Evolutionary conservation across 2,888 invertebrate species (phyloP).

Genomic region (Beris chalybata): DNA sequence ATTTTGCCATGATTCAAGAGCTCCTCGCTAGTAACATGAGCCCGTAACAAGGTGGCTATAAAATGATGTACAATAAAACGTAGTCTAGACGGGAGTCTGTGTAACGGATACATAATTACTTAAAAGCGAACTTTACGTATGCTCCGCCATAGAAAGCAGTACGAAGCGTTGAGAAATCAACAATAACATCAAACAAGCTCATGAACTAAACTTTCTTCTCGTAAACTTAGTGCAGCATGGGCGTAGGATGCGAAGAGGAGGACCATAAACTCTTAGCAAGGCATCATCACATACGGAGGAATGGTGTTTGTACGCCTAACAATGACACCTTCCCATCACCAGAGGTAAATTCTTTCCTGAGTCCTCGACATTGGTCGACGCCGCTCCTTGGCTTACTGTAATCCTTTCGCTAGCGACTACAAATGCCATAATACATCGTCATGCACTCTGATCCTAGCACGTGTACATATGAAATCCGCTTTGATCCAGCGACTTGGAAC

Average conservation of each 20-base stretch:
- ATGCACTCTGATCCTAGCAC: constrained; percentile 11
- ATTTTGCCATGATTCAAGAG: no score
- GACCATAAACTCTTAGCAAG: no score
- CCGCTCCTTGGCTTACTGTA: no score
- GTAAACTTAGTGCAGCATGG: no score
- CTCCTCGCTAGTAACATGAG: no score
- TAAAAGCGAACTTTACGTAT: constrained; percentile 19
- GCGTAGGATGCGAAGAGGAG: no score
- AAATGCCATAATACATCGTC: neutral
- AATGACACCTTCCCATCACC: no score
- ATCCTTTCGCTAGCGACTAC: no score
- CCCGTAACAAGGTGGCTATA: constrained; percentile 18
- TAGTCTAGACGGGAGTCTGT: constrained; percentile 29
- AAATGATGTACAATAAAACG: constrained; percentile 22
- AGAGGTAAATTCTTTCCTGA: no score
- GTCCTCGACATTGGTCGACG: no score
- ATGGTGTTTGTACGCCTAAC: no score
- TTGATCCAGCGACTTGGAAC: constrained; percentile 7
- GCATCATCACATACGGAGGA: no score
- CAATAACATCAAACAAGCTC: constrained; percentile 16
- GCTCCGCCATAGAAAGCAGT: constrained; percentile 8
- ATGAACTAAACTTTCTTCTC: constrained; percentile 1
- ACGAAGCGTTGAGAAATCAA: constrained; percentile 7
- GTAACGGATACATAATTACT: constrained; percentile 30
- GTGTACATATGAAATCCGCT: constrained; percentile 2